Evolutionary conservation across 2,888 invertebrate species (phyloP), one percentile per base, ranked within the genome.

Genomic region (Lagria hirta): DNA sequence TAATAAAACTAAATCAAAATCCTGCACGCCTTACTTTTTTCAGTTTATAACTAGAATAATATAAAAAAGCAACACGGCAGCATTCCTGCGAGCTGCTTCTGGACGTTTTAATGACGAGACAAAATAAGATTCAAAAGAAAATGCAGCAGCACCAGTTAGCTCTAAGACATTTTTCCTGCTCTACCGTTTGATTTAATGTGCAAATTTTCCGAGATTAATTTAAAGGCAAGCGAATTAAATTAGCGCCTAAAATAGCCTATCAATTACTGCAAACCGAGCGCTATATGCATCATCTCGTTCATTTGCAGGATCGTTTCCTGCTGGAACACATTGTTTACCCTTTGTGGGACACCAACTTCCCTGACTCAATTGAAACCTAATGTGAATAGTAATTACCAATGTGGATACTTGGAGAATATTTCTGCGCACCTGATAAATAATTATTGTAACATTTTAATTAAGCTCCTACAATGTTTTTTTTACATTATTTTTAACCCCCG

Each of bases 171-270:
- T n/a, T 15, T 28, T 28, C 14, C 14, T 11, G 12, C n/a, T 16
- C 16, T 15, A 16, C n/a, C n/a, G n/a, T n/a, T n/a, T n/a, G n/a
- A n/a, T n/a, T n/a, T 15, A 33, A 33, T 12, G 17, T 24, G 23
- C 41, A 23, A 34, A 34, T 24, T 34, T 34, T 33, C 26, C 8
- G 18, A 28, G 29, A 43, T 37, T 43, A 43, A 40, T 43, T 43
- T 43, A 29, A 28, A 22, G 29, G 17, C 20, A 7, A 13, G 4
- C 15, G 26, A 32, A 38, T 32, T 32, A 38, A 44, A 44, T 44
- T 44, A 44, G 37, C 33, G 32, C 38, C 37, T 16, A 27, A 44
- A 44, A 44, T 38, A 38, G 30, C 26, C 44, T 33, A 38, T 44
- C 38, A 44, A 44, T 44, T 32, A 44, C 37, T 38, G 27, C 27